Base-by-base conservation (phyloP, 2,113 vertebrate species). In the Siniperca knerii region DNA sequence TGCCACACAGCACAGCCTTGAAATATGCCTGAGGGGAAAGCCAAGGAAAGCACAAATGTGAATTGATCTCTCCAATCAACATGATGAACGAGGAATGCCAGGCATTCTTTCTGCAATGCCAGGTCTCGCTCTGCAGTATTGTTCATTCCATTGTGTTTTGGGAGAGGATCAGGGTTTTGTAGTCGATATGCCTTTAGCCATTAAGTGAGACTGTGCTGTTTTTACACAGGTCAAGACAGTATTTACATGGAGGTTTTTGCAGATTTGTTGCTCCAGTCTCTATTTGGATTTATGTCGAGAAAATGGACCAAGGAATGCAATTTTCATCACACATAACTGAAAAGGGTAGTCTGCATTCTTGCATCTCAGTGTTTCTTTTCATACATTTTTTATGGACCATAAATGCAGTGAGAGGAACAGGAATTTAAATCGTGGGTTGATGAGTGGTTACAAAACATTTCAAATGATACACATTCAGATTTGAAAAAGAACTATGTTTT, bases 41-140 rank as follows among this genome's bases (percentile, higher is more conserved):
- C 82, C 79, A 90, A 89, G 87, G 87, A 86, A 90, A 81, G 85
- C 83, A 89, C 90, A 94, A 92, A 93, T 94, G 70, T 92, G 90
- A 93, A 95, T 94, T 92, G 89, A 93, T 95, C 86, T 87, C 55
- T 89, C 87, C 93, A 93, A 93, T 94, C 91, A 92, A 62, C 68
- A 89, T 93, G 92, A 95, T 92, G 89, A 95, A 95, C 23, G 86
- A 93, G 90, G 76, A 70, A 87, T 87, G 90, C 84, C 92, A 92
- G 81, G 42, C 25, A 15, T 74, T 88, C 75, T 74, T 83, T 90
- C 89, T 89, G 80, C 89, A 84, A 77, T 85, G 64, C 86, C 90
- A 84, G 87, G 88, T 85, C 77, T 86, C 23, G 64, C 75, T 62
- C 77, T 83, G 82, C 78, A 77, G 57, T 57, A 76, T 89, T 91